Evolutionary conservation across 2,797 vertebrate genomes (phyloP), one percentile per base, ranked within the genome.

Genomic region (Schizopygopsis malacanthus): DNA sequence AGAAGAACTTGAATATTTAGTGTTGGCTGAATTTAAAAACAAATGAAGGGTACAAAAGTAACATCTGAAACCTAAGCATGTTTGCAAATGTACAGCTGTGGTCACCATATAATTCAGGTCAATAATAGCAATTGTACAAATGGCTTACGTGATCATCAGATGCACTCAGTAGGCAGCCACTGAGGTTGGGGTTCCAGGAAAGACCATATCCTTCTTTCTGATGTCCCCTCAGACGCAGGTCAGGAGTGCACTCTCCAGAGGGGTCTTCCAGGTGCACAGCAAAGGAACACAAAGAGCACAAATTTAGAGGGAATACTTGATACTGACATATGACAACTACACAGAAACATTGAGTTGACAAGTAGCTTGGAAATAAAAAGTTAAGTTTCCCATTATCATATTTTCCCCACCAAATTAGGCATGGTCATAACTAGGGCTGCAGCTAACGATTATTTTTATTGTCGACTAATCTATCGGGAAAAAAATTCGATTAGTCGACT

Each of bases 171-270:
- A 99, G 93, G 85, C 98, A 98, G 83, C 98, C 98, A 0, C 97
- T 99, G 86, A 99, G 95, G 92, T 99, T 99, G 25, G 98, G 97
- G 92, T 99, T 99, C 98, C 98, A 99, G 12, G 98, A 99, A 47
- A 99, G 95, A 20, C 98, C 98, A 1, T 99, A 99, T 0, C 98
- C 98, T 92, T 99, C 98, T 89, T 99, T 99, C 92, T 99, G 98
- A 93, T 99, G 98, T 28, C 98, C 98, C 88, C 98, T 95, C 18
- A 99, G 95, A 45, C 97, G 96, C 76, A 99, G 94, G 72, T 99
- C 98, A 1, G 98, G 98, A 88, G 97, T 98, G 89, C 98, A 99
- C 91, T 99, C 98, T 25, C 98, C 98, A 91, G 97, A 99, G 20
- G 98, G 98, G 89, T 99, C 98, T 99, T 61, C 88, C 1, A 86